Evolutionary conservation across 2,888 invertebrate genomes (phyloP), one percentile per base, ranked within the genome.

Genomic region (Cheilosia variabilis): DNA sequence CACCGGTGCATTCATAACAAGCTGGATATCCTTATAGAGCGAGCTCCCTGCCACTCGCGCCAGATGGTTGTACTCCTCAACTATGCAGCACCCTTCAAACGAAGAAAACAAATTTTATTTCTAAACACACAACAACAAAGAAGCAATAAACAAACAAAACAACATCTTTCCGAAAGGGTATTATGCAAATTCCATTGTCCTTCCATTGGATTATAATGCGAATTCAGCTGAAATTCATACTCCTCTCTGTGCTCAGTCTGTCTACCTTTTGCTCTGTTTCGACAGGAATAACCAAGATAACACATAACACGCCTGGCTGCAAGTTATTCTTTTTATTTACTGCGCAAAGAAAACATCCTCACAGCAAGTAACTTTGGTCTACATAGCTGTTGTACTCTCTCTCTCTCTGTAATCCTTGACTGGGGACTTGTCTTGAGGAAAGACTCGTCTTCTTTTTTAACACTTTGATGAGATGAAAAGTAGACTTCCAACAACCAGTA

Each of bases 101-200:
- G 13, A 6, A 10, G 41, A 24, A 13, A 24, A 13, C 3, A 37
- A 37, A 24, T 37, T 66, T 37, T 52, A 66, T 66, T 66, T 52
- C 15, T 4, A 43, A 47, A 63, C 45, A 31, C 13, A n/a, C 62
- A 27, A 24, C n/a, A 53, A 71, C 34, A 50, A 50, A 60, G 57
- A 47, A 45, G n/a, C 15, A 43, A 6, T 2, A 27, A 72, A 58
- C 27, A 58, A 79, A 58, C 17, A 52, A 52, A 71, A 43, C 52
- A 71, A 5, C 63, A 71, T 57, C 55, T 57, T 57, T 37, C 15
- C 24, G 69, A 76, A 75, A 69, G 69, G 75, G 52, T 81, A 69
- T 63, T 81, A 81, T 81, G 81, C 63, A 65, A 81, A 81, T 81
- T 63, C 62, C 31, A 75, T 75, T 76, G 81, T 81, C 76, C 57